A percentile compares a stretch with the other conserved stretches of the same genome.
Conservation (phyloP, 2,888 invertebrate genomes). For the Zhuqinia jingwanae region DNA sequence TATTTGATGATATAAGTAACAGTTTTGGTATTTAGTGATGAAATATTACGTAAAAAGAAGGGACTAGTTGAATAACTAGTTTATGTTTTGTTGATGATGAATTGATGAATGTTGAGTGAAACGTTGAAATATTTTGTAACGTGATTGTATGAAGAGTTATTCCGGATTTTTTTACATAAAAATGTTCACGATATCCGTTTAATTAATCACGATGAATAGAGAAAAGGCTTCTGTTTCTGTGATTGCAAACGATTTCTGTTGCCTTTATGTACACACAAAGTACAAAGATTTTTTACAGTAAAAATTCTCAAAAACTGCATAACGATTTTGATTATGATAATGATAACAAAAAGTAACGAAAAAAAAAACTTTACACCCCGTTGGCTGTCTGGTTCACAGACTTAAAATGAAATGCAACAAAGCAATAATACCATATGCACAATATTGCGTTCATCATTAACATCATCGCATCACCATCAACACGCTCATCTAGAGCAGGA, state of each 20-base stretch:
- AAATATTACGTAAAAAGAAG: no score
- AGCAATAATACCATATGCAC: slow-evolving; percentile 32
- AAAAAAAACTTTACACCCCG: neutral
- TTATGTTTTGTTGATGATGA: no score
- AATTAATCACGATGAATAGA: no score
- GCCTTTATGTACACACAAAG: neutral
- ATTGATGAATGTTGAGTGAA: no score
- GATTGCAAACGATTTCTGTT: neutral
- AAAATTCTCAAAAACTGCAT: neutral
- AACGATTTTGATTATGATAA: neutral
- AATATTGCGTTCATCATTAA: slow-evolving; percentile 43
- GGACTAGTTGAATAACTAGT: no score
- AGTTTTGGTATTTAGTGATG: no score
- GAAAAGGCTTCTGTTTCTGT: neutral
- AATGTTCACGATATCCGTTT: no score
- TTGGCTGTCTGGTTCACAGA: slow-evolving; percentile 33
- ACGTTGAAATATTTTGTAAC: no score
- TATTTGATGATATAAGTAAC: no score
- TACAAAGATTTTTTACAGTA: no score
- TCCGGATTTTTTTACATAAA: no score
- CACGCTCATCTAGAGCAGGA: slow-evolving; percentile 6
- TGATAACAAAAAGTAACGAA: neutral
- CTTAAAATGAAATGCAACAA: slow-evolving; percentile 10
- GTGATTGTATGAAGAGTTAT: no score
- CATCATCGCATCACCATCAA: slow-evolving; percentile 31